Conservation (phyloP, 2,888 invertebrate genomes). For the Emesis furor region DNA sequence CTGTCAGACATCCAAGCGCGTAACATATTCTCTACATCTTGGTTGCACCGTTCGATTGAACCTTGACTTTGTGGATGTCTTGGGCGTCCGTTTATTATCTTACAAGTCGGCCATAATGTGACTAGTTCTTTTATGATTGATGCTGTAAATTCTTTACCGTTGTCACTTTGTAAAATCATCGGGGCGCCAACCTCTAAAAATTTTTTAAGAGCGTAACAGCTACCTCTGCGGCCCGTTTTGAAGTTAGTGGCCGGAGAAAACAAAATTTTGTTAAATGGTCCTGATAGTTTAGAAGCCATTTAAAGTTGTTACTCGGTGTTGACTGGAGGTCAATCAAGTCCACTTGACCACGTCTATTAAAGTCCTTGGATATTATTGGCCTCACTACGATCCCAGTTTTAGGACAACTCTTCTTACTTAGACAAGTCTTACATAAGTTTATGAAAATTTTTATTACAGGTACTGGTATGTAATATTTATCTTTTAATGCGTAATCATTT, state of each 20-base stretch:
- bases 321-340: constrained; percentile 54
- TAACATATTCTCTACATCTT: constrained; percentile 76
- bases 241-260: constrained; percentile 50
- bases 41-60: constrained; percentile 47
- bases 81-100: constrained; percentile 55
- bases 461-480: constrained; percentile 51
- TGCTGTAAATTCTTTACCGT: constrained; percentile 55
- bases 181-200: constrained; percentile 58
- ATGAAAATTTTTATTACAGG: constrained; percentile 44
- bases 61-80: constrained; percentile 53
- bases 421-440: constrained; percentile 45
- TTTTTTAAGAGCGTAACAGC: constrained; percentile 54
- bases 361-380: constrained; percentile 49
- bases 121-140: constrained; percentile 54
- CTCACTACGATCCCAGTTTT: constrained; percentile 55
- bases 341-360: constrained; percentile 50
- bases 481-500: constrained; percentile 43
- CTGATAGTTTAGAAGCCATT: constrained; percentile 61
- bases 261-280: constrained; percentile 59
- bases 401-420: constrained; percentile 56
- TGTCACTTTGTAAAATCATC: constrained; percentile 48
- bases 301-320: constrained; percentile 44
- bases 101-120: constrained; percentile 62
- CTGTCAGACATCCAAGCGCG: constrained; percentile 76
- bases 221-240: constrained; percentile 56